Evolutionary conservation across 2,113 vertebrate genomes (phyloP).

Genomic region (Leucoraja erinaceus): DNA sequence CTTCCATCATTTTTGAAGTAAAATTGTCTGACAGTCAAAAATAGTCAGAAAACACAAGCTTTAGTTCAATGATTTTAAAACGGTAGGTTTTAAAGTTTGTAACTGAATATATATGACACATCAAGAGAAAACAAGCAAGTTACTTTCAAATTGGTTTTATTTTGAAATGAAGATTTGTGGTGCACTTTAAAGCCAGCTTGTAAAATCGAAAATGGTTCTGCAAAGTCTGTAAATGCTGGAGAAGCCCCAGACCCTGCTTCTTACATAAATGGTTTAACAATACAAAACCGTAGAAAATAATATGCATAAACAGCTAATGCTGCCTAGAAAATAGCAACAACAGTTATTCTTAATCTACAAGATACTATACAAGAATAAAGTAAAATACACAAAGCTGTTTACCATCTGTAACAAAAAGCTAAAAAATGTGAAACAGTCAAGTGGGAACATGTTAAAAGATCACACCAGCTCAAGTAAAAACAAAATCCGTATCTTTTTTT

Average conservation of each 20-base stretch:
- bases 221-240: slow-evolving; percentile 19
- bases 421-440: slow-evolving; percentile 37
- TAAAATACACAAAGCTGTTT: slow-evolving; percentile 27
- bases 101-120: neutral
- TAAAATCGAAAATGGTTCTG: slow-evolving; percentile 24
- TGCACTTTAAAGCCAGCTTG: slow-evolving; percentile 24
- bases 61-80: neutral
- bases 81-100: neutral
- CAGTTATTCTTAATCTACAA: slow-evolving; percentile 26
- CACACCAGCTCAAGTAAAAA: slow-evolving; percentile 35
- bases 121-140: neutral
- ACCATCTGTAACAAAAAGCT: slow-evolving; percentile 25
- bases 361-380: slow-evolving; percentile 28
- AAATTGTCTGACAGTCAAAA: neutral
- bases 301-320: slow-evolving; percentile 27
- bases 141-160: slow-evolving; percentile 33
- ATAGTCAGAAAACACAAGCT: neutral
- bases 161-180: neutral
- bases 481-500: neutral
- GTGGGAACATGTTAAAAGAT: slow-evolving; percentile 30
- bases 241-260: neutral
- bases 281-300: slow-evolving; percentile 38
- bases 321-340: slow-evolving; percentile 31
- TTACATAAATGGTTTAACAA: slow-evolving; percentile 28
- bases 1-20: neutral